Percentiles rank a stretch among this genome's conserved stretches.
Conservation (phyloP, 2,113 vertebrate genomes). For the Daboia siamensis region DNA sequence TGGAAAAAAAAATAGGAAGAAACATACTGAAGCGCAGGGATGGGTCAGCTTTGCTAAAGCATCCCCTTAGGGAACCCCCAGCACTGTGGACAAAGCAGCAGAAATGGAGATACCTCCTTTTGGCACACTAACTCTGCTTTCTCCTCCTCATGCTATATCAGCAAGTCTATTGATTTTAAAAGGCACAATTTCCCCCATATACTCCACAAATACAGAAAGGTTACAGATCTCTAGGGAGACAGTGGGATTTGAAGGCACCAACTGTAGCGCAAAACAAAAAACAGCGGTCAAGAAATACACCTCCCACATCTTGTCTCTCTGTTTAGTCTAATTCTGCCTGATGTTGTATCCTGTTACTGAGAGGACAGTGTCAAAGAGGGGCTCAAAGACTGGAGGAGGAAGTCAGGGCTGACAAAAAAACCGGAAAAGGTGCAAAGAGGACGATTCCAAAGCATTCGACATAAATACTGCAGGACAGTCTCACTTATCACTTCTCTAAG, state of each 20-base stretch:
- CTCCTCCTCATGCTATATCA: background rate
- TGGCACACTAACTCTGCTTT: background rate
- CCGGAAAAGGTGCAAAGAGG: background rate
- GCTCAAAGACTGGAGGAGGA: background rate
- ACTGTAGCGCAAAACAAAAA: background rate
- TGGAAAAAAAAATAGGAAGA: background rate
- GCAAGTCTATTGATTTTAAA: background rate
- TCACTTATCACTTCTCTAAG: background rate
- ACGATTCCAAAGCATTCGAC: background rate
- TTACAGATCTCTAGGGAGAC: background rate
- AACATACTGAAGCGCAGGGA: background rate
- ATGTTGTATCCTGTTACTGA: background rate
- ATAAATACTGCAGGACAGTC: background rate
- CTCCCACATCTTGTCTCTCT: background rate
- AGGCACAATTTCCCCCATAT: conserved; percentile 34
- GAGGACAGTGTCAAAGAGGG: conserved; percentile 16
- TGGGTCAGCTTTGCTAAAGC: background rate
- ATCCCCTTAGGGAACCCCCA: background rate
- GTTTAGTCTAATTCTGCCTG: background rate
- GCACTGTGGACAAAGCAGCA: background rate
- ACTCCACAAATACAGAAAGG: background rate
- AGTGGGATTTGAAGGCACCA: conserved; percentile 32
- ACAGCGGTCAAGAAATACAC: background rate
- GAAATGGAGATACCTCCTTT: background rate
- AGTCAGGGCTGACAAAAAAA: background rate